Conservation (phyloP, 2,113 vertebrate species). For the Forbesichthys agassizii region DNA sequence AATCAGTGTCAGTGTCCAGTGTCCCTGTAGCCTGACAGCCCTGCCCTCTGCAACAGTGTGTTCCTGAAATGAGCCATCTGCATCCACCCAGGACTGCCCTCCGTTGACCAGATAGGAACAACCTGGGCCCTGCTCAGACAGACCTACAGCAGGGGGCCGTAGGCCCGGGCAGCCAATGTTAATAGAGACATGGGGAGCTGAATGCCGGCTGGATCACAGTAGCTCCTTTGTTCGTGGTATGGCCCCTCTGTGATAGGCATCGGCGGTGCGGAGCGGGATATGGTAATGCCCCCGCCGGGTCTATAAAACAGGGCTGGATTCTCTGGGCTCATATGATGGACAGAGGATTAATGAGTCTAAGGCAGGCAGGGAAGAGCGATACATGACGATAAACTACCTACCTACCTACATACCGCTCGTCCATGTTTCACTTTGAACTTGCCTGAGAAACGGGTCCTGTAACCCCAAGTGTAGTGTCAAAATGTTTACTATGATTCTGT, state of each 20-base stretch:
- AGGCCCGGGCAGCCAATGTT: conserved; percentile 58
- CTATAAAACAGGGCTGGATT: conserved; percentile 69
- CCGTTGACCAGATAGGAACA: conserved; percentile 40
- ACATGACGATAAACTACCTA: conserved; percentile 40
- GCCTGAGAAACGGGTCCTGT: conserved; percentile 16
- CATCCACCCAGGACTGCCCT: conserved; percentile 56
- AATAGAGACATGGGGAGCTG: conserved; percentile 71
- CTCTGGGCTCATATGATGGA: conserved; percentile 69
- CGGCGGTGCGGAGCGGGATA: conserved; percentile 66
- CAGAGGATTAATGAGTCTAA: conserved; percentile 74
- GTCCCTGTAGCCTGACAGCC: conserved; percentile 25
- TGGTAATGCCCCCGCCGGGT: conserved; percentile 67
- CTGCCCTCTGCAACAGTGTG: conserved; percentile 23
- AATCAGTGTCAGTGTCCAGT: conserved; percentile 44
- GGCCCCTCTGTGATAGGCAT: conserved; percentile 71
- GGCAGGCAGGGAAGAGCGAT: too few species aligned
- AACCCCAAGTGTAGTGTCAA: too few species aligned
- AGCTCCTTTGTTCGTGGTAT: conserved; percentile 69
- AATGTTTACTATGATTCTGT: too few species aligned
- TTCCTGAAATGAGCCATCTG: conserved; percentile 45
- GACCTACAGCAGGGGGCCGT: conserved; percentile 42
- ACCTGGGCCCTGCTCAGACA: conserved; percentile 61
- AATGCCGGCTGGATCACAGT: conserved; percentile 68
- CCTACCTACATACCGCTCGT: conserved; percentile 17
- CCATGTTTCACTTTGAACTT: background rate